phyloP scores from a whole-genome alignment of 1,140 invertebrate genomes.

The Drosophila kanapiae region DNA sequence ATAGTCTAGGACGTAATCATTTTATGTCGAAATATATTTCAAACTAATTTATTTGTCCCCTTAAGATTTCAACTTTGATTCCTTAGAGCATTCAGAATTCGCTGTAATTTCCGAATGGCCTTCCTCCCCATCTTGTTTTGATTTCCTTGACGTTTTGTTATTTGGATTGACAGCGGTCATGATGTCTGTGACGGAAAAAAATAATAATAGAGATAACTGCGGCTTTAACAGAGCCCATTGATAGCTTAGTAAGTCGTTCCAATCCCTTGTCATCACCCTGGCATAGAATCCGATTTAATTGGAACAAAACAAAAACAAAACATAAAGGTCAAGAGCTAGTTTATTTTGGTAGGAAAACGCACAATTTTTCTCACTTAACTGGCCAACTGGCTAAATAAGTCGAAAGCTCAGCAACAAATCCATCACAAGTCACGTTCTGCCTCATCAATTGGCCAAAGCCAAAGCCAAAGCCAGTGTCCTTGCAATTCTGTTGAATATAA shows the following conservation, averaged over 20 bases:
- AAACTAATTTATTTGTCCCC: background rate
- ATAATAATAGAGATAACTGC: constrained; percentile 11
- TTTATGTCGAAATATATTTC: background rate
- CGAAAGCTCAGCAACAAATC: constrained; percentile 27
- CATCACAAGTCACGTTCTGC: constrained; percentile 10
- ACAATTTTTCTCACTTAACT: constrained; percentile 7
- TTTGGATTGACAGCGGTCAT: constrained; percentile 24
- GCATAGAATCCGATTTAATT: constrained; percentile 29
- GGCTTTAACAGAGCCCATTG: constrained; percentile 12
- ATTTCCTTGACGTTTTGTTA: constrained; percentile 15
- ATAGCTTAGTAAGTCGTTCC: constrained; percentile 10
- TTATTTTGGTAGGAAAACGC: background rate
- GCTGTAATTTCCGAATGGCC: background rate
- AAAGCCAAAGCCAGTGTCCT: background rate
- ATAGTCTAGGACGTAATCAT: too few relatives aligned
- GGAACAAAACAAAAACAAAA: constrained; percentile 8
- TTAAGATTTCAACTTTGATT: too few relatives aligned
- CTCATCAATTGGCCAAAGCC: constrained; percentile 14
- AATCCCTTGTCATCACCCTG: background rate
- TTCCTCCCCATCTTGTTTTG: background rate
- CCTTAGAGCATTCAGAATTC: background rate
- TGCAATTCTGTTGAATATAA: constrained; percentile 3
- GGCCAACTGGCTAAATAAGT: constrained; percentile 1
- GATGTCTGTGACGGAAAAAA: constrained; percentile 2
- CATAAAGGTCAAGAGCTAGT: background rate